Conservation (phyloP, 2,113 vertebrate species). For the Myxocyprinus asiaticus region DNA sequence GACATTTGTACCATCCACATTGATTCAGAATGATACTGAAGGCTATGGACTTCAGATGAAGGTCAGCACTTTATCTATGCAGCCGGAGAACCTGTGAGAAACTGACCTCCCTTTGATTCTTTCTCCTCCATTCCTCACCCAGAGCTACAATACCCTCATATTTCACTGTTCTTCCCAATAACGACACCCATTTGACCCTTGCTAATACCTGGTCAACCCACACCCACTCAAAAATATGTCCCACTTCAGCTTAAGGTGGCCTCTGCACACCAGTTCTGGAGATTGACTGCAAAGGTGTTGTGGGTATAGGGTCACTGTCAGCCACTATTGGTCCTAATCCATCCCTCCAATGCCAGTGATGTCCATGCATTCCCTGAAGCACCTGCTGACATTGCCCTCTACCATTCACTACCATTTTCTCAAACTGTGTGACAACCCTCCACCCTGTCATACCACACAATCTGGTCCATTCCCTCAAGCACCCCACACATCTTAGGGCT, state of each 20-base stretch:
- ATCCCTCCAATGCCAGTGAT: conserved; percentile 41
- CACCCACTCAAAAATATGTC: background rate
- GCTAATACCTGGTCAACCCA: conserved; percentile 61
- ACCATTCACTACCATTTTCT: background rate
- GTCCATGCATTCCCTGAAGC: conserved; percentile 40
- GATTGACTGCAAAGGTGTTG: conserved; percentile 61
- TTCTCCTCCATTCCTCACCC: conserved; percentile 22
- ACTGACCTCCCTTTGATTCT: background rate
- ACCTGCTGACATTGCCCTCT: conserved; percentile 1
- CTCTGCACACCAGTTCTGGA: conserved; percentile 13
- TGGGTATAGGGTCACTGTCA: conserved; percentile 63
- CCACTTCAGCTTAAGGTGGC: conserved; percentile 1
- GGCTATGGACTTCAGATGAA: conserved; percentile 23
- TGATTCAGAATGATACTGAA: background rate
- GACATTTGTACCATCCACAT: background rate
- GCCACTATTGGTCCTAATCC: conserved; percentile 43
- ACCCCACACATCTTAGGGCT: background rate
- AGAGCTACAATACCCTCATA: conserved; percentile 41
- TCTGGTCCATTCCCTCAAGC: background rate
- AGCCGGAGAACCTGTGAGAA: background rate
- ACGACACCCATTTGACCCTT: conserved; percentile 52
- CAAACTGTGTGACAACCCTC: background rate
- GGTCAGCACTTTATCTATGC: conserved; percentile 6
- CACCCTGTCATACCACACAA: background rate
- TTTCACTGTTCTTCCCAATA: conserved; percentile 40